A percentile compares a stretch with the other conserved stretches of the same genome.
Evolutionary conservation across 92 coral and sea anemone genomes (phyloP).

Genomic region (Ricordea florida): DNA sequence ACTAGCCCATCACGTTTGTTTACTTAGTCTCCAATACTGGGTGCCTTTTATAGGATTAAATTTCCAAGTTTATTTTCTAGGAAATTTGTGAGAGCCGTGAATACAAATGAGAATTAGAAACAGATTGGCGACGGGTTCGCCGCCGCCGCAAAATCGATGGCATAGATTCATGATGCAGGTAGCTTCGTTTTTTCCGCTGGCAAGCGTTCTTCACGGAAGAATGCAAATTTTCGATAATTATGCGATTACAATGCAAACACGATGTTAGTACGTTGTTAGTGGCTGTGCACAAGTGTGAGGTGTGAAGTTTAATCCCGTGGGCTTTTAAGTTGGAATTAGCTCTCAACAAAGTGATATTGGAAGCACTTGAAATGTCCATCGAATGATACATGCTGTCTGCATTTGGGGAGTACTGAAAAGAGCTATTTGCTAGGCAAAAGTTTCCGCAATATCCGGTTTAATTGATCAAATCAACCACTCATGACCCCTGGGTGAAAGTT

Average conservation of each 20-base stretch:
- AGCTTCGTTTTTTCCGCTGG: background rate
- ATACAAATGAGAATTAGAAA: too few relatives aligned
- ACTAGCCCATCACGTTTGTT: too few relatives aligned
- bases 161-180: too few relatives aligned
- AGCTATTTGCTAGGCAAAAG: background rate
- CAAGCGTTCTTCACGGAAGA: background rate
- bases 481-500: slow-evolving; percentile 34
- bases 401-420: too few relatives aligned
- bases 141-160: too few relatives aligned
- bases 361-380: background rate
- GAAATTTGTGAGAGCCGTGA: too few relatives aligned
- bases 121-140: too few relatives aligned
- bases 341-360: slow-evolving; percentile 1
- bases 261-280: background rate
- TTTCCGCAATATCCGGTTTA: background rate
- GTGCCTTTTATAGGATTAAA: too few relatives aligned
- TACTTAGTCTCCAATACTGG: too few relatives aligned
- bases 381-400: background rate
- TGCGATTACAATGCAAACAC: background rate
- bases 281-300: slow-evolving; percentile 7
- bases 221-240: slow-evolving; percentile 15
- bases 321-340: slow-evolving; percentile 8
- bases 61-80: too few relatives aligned
- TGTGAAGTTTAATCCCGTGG: slow-evolving; percentile 23
- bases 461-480: background rate